These are phyloP conservation scores for Anarsia innoxiella DNA, from an alignment of 2,888 invertebrate species.

Conservation along the genomic window DNA sequence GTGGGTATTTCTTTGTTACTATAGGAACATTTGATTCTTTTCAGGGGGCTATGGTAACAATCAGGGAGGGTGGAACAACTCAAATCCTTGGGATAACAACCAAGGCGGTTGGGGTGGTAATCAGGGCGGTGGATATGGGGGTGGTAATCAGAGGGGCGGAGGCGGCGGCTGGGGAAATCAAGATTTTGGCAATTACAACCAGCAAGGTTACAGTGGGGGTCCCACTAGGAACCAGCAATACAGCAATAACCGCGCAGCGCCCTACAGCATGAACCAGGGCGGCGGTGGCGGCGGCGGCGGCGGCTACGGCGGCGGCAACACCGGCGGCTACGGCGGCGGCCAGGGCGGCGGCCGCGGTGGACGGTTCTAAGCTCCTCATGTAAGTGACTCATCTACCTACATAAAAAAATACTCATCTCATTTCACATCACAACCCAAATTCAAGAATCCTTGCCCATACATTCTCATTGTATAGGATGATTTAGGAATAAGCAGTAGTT, in stretches of 20 bases:
- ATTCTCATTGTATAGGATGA: constrained; percentile 31
- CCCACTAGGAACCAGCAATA: constrained; percentile 87
- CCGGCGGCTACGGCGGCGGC: constrained; percentile 57
- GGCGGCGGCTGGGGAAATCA: constrained; percentile 75
- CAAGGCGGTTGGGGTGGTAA: constrained; percentile 41
- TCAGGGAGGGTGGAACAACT: constrained; percentile 73
- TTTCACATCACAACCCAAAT: constrained; percentile 23
- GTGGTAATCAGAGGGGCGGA: constrained; percentile 66
- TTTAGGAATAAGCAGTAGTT: constrained; percentile 28
- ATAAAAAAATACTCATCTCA: constrained; percentile 24
- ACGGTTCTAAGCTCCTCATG: constrained; percentile 50
- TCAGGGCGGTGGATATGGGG: constrained; percentile 58
- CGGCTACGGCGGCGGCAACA: constrained; percentile 48
- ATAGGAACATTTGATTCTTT: no score
- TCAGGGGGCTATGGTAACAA: constrained; percentile 73
- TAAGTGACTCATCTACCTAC: constrained; percentile 38
- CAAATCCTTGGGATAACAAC: constrained; percentile 63
- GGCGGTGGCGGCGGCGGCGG: constrained; percentile 66
- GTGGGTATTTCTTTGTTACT: no score
- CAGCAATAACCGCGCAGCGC: constrained; percentile 80
- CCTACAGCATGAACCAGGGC: constrained; percentile 82
- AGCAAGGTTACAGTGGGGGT: constrained; percentile 90
- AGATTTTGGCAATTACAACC: constrained; percentile 86
- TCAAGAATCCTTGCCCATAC: constrained; percentile 20
- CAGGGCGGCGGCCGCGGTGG: constrained; percentile 61